Evolutionary conservation across 2,888 invertebrate species (phyloP), one percentile per base, ranked within the genome.

Genomic region (Cabera pusaria): DNA sequence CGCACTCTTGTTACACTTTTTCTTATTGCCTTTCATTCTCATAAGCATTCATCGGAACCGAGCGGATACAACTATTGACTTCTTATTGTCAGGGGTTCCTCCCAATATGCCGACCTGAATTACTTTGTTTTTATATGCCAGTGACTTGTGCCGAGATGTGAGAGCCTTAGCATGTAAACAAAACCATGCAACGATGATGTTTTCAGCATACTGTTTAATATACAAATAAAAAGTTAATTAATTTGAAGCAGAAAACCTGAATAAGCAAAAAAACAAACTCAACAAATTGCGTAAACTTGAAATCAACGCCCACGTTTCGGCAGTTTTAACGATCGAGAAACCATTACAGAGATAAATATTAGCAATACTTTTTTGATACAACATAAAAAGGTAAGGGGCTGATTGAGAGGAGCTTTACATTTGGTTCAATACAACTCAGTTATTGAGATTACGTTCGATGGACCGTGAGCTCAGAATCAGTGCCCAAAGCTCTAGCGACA

Each of bases 201-300:
- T 25, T n/a, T n/a, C n/a, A n/a, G n/a, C n/a, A n/a, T n/a, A n/a
- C n/a, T n/a, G n/a, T n/a, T n/a, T n/a, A n/a, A n/a, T n/a, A n/a
- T n/a, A n/a, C n/a, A n/a, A n/a, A n/a, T n/a, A n/a, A n/a, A n/a
- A n/a, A n/a, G n/a, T n/a, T n/a, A n/a, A 76, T 75, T 71, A 70
- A 74, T 77, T 76, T 76, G 72, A 72, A 10, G 17, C 34, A 28
- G 23, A 28, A 18, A 33, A n/a, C n/a, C n/a, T 14, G 4, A 40
- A 40, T 76, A 79, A 74, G 72, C 72, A 75, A 73, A n/a, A n/a
- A n/a, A 65, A 77, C 55, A 77, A 77, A 75, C 75, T 59, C 65
- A 65, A 56, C 52, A 64, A 76, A 73, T 79, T 73, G 73, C 64
- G 75, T 71, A 76, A 78, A 79, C 74, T 77, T 78, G 70, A 78